phyloP scores from a whole-genome alignment of 2,888 invertebrate species.

The Torymus auratus region DNA sequence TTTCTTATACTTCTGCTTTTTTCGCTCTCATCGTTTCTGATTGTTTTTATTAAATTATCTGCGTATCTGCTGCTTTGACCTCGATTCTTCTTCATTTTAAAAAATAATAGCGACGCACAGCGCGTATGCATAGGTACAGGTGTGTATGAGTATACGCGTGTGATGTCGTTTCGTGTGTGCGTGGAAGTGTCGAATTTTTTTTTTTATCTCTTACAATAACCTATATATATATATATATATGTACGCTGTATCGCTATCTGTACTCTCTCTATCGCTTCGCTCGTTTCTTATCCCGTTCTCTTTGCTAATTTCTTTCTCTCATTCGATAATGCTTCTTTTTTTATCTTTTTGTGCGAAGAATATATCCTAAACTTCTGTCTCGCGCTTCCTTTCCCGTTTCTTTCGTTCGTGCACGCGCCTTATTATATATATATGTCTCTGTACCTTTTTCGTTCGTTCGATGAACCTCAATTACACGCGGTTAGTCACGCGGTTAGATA shows the following conservation, averaged over 20 bases:
- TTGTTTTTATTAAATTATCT: background rate
- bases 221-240: no score
- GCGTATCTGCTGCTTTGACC: background rate
- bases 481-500: background rate
- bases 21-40: no score
- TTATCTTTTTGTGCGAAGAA: conserved; percentile 32
- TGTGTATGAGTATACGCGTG: conserved; percentile 13
- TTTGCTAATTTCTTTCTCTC: conserved; percentile 7
- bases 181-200: conserved; percentile 3
- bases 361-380: conserved; percentile 12
- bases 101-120: conserved; percentile 35
- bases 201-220: conserved; percentile 4
- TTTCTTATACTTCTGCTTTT: no score
- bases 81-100: conserved; percentile 7
- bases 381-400: background rate
- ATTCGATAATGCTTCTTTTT: conserved; percentile 1
- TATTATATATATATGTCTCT: background rate
- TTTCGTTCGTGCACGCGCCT: background rate
- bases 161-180: background rate
- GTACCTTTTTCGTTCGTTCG: conserved; percentile 12
- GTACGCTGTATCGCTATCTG: no score
- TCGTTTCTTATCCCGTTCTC: background rate
- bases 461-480: conserved; percentile 20
- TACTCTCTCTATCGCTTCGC: no score
- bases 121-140: background rate